phyloP scores from a whole-genome alignment of 2,888 invertebrate species.

The Diarsia dahlii region DNA sequence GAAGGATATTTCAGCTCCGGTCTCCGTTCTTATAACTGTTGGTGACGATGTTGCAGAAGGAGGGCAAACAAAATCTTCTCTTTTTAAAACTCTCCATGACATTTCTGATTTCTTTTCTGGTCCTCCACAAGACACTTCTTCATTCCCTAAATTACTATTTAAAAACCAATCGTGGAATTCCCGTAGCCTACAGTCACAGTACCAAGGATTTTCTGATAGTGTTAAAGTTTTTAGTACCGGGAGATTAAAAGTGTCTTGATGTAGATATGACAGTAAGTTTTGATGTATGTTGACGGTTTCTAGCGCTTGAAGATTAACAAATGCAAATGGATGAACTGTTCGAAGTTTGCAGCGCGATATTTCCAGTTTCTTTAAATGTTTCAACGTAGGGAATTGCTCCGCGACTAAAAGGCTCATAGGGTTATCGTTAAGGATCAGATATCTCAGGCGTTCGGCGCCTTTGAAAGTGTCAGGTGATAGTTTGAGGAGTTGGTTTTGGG shows the following conservation, averaged over 20 bases:
- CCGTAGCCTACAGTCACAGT: constrained; percentile 96
- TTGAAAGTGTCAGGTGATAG: constrained; percentile 95
- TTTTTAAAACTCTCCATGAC: constrained; percentile 94
- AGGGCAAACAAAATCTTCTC: constrained; percentile 95
- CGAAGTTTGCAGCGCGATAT: constrained; percentile 94
- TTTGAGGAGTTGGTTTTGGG: constrained; percentile 94
- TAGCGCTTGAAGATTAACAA: constrained; percentile 93
- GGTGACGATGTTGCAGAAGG: constrained; percentile 92
- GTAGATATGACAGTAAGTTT: constrained; percentile 94
- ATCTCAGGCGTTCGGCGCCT: constrained; percentile 95
- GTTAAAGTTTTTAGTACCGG: constrained; percentile 94
- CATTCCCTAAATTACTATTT: constrained; percentile 94
- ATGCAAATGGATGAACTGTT: constrained; percentile 93
- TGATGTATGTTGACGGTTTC: constrained; percentile 96
- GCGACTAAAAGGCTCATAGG: constrained; percentile 93
- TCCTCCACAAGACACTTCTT: constrained; percentile 93
- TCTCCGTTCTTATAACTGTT: constrained; percentile 92
- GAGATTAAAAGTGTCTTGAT: constrained; percentile 86
- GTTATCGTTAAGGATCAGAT: constrained; percentile 95
- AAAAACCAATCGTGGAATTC: constrained; percentile 96
- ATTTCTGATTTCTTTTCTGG: constrained; percentile 92
- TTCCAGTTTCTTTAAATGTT: constrained; percentile 95
- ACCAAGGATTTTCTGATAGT: constrained; percentile 96
- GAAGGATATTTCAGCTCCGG: constrained; percentile 95
- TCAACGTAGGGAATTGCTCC: constrained; percentile 95